A percentile compares a stretch with the other conserved stretches of the same genome.
These are phyloP conservation scores for Ladona fulva DNA, from an alignment of 1,140 invertebrate species.

Conservation along the genomic window DNA sequence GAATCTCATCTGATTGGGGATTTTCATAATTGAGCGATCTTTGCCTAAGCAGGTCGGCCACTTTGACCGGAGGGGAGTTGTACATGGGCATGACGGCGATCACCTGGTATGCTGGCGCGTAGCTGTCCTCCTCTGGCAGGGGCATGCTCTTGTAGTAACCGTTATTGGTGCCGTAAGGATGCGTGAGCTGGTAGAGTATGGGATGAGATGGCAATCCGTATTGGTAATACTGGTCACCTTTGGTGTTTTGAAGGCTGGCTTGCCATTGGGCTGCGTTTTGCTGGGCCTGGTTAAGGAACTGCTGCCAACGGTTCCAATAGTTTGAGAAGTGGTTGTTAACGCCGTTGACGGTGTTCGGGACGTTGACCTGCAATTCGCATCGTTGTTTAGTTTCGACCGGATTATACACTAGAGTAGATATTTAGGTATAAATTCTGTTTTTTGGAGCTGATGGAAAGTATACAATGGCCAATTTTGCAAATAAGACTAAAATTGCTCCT, in stretches of 20 bases:
- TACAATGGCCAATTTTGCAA: no score
- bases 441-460: no score
- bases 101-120: not conserved
- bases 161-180: not conserved
- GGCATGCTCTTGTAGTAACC: not conserved
- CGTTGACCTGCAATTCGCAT: not conserved
- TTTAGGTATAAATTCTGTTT: no score
- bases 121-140: not conserved
- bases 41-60: not conserved
- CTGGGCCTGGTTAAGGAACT: not conserved
- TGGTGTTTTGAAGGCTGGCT: not conserved
- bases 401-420: no score
- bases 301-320: not conserved
- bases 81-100: not conserved
- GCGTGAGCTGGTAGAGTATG: not conserved
- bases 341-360: not conserved
- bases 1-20: no score
- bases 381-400: no score
- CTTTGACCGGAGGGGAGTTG: not conserved
- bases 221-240: not conserved
- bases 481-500: no score
- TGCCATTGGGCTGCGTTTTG: not conserved
- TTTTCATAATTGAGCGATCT: not conserved
- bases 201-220: not conserved
- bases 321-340: not conserved